These are phyloP conservation scores for Zophobas morio DNA, from an alignment of 1,140 invertebrate genomes.

Conservation along the genomic window DNA sequence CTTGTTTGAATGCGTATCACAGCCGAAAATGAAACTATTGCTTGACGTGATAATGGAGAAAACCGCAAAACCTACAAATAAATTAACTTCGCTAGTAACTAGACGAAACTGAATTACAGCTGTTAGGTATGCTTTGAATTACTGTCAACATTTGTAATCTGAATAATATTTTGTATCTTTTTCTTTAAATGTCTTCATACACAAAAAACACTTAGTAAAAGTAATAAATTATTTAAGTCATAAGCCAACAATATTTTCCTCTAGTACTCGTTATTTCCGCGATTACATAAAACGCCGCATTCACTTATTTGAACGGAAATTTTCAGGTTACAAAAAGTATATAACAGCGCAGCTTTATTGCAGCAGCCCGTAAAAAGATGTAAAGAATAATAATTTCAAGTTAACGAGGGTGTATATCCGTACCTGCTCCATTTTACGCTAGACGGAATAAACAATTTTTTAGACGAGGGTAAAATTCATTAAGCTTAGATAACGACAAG, in stretches of 20 bases:
- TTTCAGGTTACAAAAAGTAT: slow-evolving; percentile 13
- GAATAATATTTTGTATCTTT: background rate
- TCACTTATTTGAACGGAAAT: slow-evolving; percentile 5
- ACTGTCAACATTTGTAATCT: too few relatives aligned
- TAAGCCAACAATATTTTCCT: too few relatives aligned
- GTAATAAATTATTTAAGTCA: too few relatives aligned
- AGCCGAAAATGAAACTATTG: too few relatives aligned
- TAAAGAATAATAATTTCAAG: slow-evolving; percentile 26
- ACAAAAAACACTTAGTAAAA: too few relatives aligned
- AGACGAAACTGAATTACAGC: too few relatives aligned
- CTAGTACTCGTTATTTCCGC: too few relatives aligned
- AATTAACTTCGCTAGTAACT: too few relatives aligned
- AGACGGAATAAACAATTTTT: slow-evolving; percentile 31
- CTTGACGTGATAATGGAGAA: too few relatives aligned
- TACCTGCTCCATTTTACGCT: slow-evolving; percentile 7
- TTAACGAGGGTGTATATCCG: slow-evolving; percentile 21
- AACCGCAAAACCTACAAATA: too few relatives aligned
- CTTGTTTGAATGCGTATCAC: too few relatives aligned
- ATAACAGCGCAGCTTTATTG: background rate
- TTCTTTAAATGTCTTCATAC: background rate
- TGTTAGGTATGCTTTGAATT: too few relatives aligned
- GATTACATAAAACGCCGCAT: background rate
- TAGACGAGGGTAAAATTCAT: slow-evolving; percentile 25
- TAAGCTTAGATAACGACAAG: slow-evolving; percentile 18
- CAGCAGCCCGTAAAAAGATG: slow-evolving; percentile 20